Percentiles rank a stretch among this genome's conserved stretches.
Conservation (phyloP, 2,113 vertebrate genomes). For the Rhinichthys klamathensis region DNA sequence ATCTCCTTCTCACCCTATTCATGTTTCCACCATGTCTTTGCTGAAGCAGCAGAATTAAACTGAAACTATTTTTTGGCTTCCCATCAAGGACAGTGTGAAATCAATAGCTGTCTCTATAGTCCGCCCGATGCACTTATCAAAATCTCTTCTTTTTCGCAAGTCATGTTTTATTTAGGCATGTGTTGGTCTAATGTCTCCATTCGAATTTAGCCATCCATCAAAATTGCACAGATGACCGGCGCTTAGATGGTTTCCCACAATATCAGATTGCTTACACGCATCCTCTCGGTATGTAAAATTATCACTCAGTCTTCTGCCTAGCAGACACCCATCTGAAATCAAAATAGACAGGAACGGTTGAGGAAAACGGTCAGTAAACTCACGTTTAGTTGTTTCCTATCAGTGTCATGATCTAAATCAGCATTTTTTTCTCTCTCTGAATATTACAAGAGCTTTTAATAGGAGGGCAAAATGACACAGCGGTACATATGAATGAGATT, state of each 20-base stretch:
- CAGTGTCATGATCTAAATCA: conserved; percentile 8
- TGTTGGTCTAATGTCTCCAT: conserved; percentile 68
- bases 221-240: conserved; percentile 64
- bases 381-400: background rate
- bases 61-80: conserved; percentile 63
- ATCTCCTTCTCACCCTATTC: background rate
- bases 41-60: conserved; percentile 56
- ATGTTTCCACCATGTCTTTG: conserved; percentile 28
- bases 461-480: background rate
- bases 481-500: conserved; percentile 34
- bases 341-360: background rate
- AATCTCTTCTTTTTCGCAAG: conserved; percentile 55
- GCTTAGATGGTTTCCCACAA: conserved; percentile 46
- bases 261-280: conserved; percentile 25
- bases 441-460: background rate
- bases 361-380: background rate
- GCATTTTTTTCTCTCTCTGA: background rate
- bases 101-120: conserved; percentile 70
- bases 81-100: conserved; percentile 56
- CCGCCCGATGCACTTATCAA: conserved; percentile 57
- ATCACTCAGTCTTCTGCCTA: background rate
- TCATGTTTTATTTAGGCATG: conserved; percentile 70
- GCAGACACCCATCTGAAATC: background rate
- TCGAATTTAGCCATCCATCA: conserved; percentile 68
- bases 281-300: background rate